phyloP scores from a whole-genome alignment of 1,140 invertebrate species.

The Galendromus occidentalis region DNA sequence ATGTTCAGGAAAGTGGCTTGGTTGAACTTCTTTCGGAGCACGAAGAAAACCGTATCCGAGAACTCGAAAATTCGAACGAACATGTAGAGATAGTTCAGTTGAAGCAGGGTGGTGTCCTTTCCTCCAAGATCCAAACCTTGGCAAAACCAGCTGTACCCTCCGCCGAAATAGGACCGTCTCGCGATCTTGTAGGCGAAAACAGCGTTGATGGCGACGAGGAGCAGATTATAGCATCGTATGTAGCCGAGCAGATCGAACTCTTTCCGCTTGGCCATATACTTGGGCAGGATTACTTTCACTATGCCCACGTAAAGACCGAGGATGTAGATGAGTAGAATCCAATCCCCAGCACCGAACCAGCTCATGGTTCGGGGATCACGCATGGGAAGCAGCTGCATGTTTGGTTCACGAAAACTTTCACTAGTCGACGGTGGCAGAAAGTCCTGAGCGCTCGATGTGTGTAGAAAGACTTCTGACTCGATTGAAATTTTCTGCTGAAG shows the following conservation, averaged over 20 bases:
- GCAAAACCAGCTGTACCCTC: slow-evolving; percentile 3
- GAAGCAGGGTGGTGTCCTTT: background rate
- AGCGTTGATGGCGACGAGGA: background rate
- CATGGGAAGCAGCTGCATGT: background rate
- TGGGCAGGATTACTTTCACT: background rate
- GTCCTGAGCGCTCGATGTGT: no score
- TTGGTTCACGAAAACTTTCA: no score
- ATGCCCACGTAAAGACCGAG: background rate
- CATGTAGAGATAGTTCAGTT: background rate
- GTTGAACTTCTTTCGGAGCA: slow-evolving; percentile 62
- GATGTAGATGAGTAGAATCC: background rate
- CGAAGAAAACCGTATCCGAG: slow-evolving; percentile 76
- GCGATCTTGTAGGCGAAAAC: background rate
- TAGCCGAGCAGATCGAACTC: background rate
- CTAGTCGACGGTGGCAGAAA: no score
- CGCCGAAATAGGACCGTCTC: background rate
- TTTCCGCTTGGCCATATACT: background rate
- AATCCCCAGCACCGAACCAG: slow-evolving; percentile 6
- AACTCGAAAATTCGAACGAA: slow-evolving; percentile 44
- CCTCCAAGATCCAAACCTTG: background rate
- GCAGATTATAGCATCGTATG: background rate
- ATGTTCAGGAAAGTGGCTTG: slow-evolving; percentile 73
- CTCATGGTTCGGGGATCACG: background rate
- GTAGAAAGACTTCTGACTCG: no score
- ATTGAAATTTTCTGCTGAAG: no score